A percentile compares a stretch with the other conserved stretches of the same genome.
Conservation (phyloP, 2,888 invertebrate species). For the Caenorhabditis drosophilae region DNA sequence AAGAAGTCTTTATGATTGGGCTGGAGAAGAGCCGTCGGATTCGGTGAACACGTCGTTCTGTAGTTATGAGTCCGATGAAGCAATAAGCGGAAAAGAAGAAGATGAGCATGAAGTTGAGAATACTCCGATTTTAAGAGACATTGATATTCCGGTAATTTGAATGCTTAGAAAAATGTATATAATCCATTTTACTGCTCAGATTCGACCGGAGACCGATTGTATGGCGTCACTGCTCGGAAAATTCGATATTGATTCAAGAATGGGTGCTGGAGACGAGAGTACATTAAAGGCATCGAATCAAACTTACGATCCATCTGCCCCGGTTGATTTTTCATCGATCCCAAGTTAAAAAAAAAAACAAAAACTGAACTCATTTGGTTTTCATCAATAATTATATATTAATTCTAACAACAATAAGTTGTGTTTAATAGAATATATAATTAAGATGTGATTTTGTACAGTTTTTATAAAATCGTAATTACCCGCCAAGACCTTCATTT, state of each 20-base stretch:
- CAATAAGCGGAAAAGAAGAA: conserved; percentile 20
- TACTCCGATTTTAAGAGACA: conserved; percentile 12
- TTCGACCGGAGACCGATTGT: conserved; percentile 56
- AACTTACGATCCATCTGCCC: conserved; percentile 37
- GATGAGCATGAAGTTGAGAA: conserved; percentile 22
- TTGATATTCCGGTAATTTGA: conserved; percentile 22
- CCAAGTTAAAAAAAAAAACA: too few relatives aligned
- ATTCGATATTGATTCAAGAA: conserved; percentile 61
- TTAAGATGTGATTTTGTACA: too few relatives aligned
- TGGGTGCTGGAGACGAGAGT: conserved; percentile 53
- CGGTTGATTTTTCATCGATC: conserved; percentile 51
- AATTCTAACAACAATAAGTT: too few relatives aligned
- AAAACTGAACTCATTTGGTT: too few relatives aligned
- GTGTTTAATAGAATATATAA: too few relatives aligned
- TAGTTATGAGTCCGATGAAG: conserved; percentile 36
- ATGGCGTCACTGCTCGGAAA: conserved; percentile 65
- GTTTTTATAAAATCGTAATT: too few relatives aligned
- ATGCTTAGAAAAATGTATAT: not conserved
- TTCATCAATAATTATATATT: too few relatives aligned
- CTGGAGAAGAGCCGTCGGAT: conserved; percentile 62
- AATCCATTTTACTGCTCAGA: conserved; percentile 8
- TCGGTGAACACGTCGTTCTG: conserved; percentile 61
- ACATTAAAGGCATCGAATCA: conserved; percentile 55
- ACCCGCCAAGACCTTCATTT: too few relatives aligned
- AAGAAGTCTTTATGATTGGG: conserved; percentile 59